Evolutionary conservation across 1,140 invertebrate genomes (phyloP).

Genomic region (Branchinecta lynchi): DNA sequence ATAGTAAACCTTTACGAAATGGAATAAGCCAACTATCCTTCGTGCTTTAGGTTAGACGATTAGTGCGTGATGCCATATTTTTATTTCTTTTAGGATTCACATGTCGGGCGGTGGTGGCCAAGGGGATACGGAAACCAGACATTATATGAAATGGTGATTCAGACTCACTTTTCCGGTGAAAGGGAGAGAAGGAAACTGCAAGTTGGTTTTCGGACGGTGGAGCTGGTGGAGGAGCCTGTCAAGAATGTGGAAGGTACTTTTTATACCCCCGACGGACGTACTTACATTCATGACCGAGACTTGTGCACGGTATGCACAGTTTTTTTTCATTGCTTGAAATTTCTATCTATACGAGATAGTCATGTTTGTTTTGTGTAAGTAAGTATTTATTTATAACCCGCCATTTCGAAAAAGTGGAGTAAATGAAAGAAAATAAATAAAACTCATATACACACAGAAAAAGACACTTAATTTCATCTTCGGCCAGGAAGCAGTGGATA

Average conservation of each 20-base stretch:
- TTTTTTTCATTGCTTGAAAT: neutral
- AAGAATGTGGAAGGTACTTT: conserved; percentile 16
- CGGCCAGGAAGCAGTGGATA: too few species aligned
- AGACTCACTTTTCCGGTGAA: conserved; percentile 34
- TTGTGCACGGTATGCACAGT: neutral
- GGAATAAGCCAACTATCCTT: neutral
- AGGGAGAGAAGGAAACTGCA: conserved; percentile 31
- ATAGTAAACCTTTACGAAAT: too few species aligned
- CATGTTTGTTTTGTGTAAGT: too few species aligned
- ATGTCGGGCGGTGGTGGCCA: conserved; percentile 73
- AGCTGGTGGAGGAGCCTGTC: conserved; percentile 47
- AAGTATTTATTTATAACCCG: too few species aligned
- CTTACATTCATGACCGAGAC: too few species aligned
- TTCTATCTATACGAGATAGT: too few species aligned
- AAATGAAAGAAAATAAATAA: too few species aligned
- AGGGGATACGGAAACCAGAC: conserved; percentile 73
- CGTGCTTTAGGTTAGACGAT: neutral
- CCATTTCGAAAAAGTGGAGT: too few species aligned
- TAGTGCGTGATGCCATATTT: too few species aligned
- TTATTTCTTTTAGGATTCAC: neutral
- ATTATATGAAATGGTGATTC: conserved; percentile 46
- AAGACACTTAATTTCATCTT: too few species aligned
- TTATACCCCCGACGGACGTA: too few species aligned
- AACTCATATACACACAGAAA: too few species aligned
- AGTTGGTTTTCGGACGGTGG: conserved; percentile 74